Evolutionary conservation across 2,888 invertebrate species (phyloP).

Genomic region (Synanthedon vespiformis): DNA sequence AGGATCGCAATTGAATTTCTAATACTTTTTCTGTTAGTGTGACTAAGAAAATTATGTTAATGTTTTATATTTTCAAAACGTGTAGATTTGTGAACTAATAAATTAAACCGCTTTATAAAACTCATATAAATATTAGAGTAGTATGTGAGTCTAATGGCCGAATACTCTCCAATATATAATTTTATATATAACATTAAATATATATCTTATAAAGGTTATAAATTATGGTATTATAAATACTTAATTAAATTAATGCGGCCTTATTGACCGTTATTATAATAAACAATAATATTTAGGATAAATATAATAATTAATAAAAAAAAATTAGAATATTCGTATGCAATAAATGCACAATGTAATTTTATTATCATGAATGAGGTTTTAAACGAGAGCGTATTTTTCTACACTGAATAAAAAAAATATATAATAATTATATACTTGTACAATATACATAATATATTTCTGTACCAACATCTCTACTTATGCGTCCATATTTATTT

Average conservation of each 20-base stretch:
- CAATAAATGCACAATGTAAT: conserved; percentile 8
- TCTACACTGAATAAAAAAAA: conserved; percentile 10
- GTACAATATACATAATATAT: not conserved
- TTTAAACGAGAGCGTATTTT: conserved; percentile 17
- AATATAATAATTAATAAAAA: conserved; percentile 1
- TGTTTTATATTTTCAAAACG: no score
- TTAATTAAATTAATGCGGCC: not conserved
- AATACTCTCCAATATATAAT: no score
- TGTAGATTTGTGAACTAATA: no score
- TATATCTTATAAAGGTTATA: no score
- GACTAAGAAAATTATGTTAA: no score
- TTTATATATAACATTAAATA: no score
- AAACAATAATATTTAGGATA: conserved; percentile 1
- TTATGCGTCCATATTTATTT: not conserved
- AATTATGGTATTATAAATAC: conserved; percentile 1
- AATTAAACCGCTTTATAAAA: no score
- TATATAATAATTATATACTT: not conserved
- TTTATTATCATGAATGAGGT: not conserved
- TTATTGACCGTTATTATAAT: not conserved
- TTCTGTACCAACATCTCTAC: not conserved
- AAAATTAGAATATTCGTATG: conserved; percentile 7
- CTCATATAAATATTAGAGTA: no score
- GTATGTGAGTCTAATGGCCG: no score
- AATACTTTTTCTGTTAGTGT: no score
- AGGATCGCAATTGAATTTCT: no score